Evolutionary conservation across 2,888 invertebrate genomes (phyloP).

Genomic region (Julus scanicus): DNA sequence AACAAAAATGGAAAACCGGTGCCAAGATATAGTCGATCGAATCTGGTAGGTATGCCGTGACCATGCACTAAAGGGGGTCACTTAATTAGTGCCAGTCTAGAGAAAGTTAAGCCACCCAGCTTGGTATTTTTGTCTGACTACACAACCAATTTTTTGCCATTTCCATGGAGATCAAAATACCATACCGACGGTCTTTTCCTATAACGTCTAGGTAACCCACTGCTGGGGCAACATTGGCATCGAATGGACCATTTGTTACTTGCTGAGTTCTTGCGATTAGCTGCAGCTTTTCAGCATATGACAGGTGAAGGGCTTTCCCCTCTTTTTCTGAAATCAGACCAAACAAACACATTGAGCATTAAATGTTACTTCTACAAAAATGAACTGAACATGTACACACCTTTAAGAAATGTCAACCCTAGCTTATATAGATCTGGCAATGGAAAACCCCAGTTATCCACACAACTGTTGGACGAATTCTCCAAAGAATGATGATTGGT

Average conservation of each 20-base stretch:
- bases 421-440: conserved; percentile 85
- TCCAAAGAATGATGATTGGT: conserved; percentile 2
- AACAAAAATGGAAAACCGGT: no score
- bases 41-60: no score
- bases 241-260: conserved; percentile 84
- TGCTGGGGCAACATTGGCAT: conserved; percentile 78
- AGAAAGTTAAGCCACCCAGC: no score
- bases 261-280: conserved; percentile 94
- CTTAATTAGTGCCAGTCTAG: no score
- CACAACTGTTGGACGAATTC: background rate
- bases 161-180: background rate
- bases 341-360: background rate
- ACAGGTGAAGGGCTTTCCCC: conserved; percentile 95
- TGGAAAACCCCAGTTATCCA: conserved; percentile 66
- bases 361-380: background rate
- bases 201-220: conserved; percentile 95
- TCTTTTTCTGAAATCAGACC: conserved; percentile 81
- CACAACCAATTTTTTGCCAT: background rate
- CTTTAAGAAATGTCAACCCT: conserved; percentile 92
- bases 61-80: no score
- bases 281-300: conserved; percentile 91
- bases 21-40: no score
- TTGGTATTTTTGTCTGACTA: no score
- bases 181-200: conserved; percentile 85
- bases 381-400: conserved; percentile 69